Evolutionary conservation across 2,797 vertebrate species (phyloP), one percentile per base, ranked within the genome.

Genomic region (Enteromius fasciolatus): DNA sequence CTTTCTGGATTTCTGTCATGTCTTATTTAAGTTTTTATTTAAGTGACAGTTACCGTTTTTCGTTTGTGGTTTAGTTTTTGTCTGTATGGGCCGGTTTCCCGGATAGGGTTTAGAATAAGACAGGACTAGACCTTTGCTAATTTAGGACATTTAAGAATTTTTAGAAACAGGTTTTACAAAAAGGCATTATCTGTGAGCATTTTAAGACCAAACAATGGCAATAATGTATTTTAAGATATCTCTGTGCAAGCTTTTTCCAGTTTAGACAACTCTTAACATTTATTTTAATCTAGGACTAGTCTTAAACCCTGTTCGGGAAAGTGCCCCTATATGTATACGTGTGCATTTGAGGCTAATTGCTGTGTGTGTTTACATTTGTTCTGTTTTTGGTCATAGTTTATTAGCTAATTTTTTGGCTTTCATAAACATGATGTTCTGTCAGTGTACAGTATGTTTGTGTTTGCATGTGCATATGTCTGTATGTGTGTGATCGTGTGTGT

Each of bases 371-470:
- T 78, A 50, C 3, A 48, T 50, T 77, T 67, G 12, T 52, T 67
- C 31, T 23, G 20, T 67, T 78, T 66, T 67, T 48, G 25, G 41
- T 48, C 39, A 8, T 63, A 48, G 25, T 52, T 50, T 50, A 78
- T 66, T 78, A 48, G 61, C 61, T 15, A 12, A 6, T n/a, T 11
- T 44, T 33, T 73, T 17, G 25, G 46, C 46, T 31, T 31, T 50
- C 12, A 54, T 36, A 36, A 18, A 20, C 11, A 23, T 59, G 25
- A 54, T 61, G 39, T 28, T 17, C 17, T 1, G 0, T 63, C 33
- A 64, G 41, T 78, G 12, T 68, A 11, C 11, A 44, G 41, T 44
- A 44, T 78, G 48, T 76, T 41, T 76, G 64, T 33, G 50, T 77
- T 18, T 76, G 23, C 15, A 10, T 73, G 52, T 72, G 39, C 36